Evolutionary conservation across 1,140 invertebrate species (phyloP).

Genomic region (Pseudachorutes palmiensis): DNA sequence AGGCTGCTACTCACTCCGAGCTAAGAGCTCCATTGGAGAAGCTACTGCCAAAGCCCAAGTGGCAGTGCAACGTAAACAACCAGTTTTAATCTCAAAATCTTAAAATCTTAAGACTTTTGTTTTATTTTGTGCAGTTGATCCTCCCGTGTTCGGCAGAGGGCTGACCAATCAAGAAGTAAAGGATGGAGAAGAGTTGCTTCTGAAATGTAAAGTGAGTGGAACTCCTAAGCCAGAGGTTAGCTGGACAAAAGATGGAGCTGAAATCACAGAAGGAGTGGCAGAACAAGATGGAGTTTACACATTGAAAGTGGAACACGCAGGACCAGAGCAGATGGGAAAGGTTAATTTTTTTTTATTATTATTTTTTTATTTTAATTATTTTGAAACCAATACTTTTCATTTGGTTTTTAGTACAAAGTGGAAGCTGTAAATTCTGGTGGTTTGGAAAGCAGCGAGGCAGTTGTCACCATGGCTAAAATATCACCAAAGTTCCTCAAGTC

Average conservation of each 20-base stretch:
- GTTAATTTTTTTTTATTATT: too few species aligned
- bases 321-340: neutral
- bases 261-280: neutral
- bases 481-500: neutral
- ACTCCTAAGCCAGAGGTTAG: neutral
- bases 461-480: neutral
- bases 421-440: conserved; percentile 8
- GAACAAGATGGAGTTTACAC: neutral
- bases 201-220: neutral
- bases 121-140: conserved; percentile 3
- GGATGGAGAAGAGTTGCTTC: neutral
- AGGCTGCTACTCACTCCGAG: neutral
- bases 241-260: conserved; percentile 8
- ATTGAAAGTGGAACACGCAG: neutral
- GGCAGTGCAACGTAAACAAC: neutral
- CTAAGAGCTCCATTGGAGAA: conserved; percentile 1
- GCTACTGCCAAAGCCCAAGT: neutral
- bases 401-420: neutral
- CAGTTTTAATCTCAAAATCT: neutral
- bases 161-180: neutral
- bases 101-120: neutral
- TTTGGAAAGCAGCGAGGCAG: neutral
- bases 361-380: too few species aligned
- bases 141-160: conserved; percentile 1
- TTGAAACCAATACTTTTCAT: too few species aligned